phyloP scores from a whole-genome alignment of 2,113 vertebrate species.

The Tringa solitaria region DNA sequence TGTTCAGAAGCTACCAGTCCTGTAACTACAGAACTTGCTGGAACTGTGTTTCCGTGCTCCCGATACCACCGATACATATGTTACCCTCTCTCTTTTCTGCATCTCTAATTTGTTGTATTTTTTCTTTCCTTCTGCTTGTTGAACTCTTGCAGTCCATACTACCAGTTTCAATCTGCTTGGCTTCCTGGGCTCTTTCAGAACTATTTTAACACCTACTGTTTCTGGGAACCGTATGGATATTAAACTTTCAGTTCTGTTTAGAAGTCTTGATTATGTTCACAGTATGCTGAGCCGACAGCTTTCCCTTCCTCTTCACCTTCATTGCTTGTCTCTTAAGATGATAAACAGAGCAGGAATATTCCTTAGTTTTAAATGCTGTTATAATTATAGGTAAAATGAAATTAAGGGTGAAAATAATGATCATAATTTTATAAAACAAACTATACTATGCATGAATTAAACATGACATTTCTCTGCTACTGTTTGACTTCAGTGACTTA shows the following conservation, averaged over 20 bases:
- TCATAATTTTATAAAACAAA: background rate
- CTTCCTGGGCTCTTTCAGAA: background rate
- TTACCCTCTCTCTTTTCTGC: background rate
- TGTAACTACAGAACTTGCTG: background rate
- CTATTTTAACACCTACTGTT: background rate
- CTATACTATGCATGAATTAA: background rate
- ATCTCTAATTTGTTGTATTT: background rate
- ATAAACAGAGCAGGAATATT: background rate
- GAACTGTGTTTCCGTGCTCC: background rate
- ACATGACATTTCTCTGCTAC: background rate
- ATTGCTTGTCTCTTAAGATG: background rate
- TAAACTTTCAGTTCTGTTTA: background rate
- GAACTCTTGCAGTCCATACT: background rate
- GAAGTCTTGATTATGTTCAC: background rate
- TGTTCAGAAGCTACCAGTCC: background rate
- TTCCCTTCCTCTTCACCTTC: background rate
- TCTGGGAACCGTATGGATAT: background rate
- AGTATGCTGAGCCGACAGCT: background rate
- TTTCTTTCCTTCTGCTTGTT: background rate
- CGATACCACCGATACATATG: background rate
- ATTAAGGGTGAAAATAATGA: background rate
- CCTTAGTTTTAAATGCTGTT: background rate
- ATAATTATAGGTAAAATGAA: background rate
- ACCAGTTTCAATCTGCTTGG: slow-evolving; percentile 12
- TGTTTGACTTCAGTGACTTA: background rate